Percentiles rank a stretch among this genome's conserved stretches.
Evolutionary conservation across 2,888 invertebrate genomes (phyloP).

Genomic region (Idaea aversata): DNA sequence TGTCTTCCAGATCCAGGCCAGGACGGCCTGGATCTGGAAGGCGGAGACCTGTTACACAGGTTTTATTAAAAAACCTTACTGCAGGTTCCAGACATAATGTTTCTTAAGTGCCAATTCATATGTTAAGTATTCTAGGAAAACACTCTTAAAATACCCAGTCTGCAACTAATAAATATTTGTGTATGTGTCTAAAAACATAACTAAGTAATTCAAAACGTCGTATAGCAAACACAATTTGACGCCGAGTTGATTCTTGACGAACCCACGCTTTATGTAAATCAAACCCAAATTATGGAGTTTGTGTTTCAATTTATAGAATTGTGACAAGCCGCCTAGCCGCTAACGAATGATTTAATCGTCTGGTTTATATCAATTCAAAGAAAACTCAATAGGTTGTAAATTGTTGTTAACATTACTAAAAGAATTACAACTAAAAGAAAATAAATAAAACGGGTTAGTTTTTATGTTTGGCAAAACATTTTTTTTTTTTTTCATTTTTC

Average conservation of each 20-base stretch:
- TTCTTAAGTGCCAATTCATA: too few relatives aligned
- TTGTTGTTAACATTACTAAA: too few relatives aligned
- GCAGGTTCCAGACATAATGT: too few relatives aligned
- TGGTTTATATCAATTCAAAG: background rate
- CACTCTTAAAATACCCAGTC: background rate
- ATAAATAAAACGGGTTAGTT: too few relatives aligned
- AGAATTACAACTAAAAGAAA: too few relatives aligned
- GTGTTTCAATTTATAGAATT: conserved; percentile 37
- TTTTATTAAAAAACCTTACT: too few relatives aligned
- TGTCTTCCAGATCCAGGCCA: too few relatives aligned
- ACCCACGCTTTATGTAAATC: conserved; percentile 39
- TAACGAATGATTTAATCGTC: background rate
- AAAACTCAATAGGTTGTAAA: background rate
- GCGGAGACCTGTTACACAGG: too few relatives aligned
- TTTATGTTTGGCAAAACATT: too few relatives aligned
- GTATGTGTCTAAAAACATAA: background rate
- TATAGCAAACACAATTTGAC: background rate
- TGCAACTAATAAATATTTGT: background rate
- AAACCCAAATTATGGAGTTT: conserved; percentile 33
- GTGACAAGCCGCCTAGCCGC: background rate
- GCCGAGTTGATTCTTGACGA: conserved; percentile 24
- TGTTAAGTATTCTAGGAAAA: background rate
- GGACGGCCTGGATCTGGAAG: too few relatives aligned
- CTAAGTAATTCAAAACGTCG: background rate
- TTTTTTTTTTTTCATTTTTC: too few relatives aligned